Percentiles rank a stretch among this genome's conserved stretches.
phyloP scores from a whole-genome alignment of 1,140 invertebrate species.

The Musca vetustissima region DNA sequence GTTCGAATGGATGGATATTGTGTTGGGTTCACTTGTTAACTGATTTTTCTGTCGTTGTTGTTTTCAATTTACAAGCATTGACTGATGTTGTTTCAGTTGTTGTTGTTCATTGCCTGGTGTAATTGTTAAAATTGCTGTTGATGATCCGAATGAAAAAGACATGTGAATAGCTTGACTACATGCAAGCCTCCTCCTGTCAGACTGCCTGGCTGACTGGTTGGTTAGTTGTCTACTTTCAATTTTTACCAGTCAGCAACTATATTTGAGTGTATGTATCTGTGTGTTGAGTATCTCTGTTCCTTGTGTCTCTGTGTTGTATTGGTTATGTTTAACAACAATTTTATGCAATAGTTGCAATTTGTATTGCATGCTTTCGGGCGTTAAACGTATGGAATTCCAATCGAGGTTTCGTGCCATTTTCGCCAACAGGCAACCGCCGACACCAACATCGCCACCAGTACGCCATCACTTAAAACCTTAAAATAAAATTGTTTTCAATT shows the following conservation, averaged over 20 bases:
- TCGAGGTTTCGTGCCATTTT: slow-evolving; percentile 7
- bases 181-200: not conserved
- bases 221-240: not conserved
- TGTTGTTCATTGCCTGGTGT: not conserved
- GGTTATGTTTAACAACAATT: not conserved
- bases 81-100: not conserved
- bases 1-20: not conserved
- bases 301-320: not conserved
- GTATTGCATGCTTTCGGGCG: slow-evolving; percentile 20
- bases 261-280: not conserved
- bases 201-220: not conserved
- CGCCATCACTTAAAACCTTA: not conserved
- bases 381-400: slow-evolving; percentile 15
- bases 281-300: not conserved
- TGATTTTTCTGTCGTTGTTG: not conserved
- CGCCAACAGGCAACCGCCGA: not conserved
- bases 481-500: slow-evolving; percentile 19
- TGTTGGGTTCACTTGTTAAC: slow-evolving; percentile 9
- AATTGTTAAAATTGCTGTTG: slow-evolving; percentile 23
- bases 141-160: slow-evolving; percentile 3
- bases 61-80: slow-evolving; percentile 14
- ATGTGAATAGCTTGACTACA: not conserved
- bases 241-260: not conserved
- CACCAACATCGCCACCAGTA: not conserved
- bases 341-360: slow-evolving; percentile 23